Base-by-base conservation (phyloP, 2,888 invertebrate genomes). In the Augiades crinisus region DNA sequence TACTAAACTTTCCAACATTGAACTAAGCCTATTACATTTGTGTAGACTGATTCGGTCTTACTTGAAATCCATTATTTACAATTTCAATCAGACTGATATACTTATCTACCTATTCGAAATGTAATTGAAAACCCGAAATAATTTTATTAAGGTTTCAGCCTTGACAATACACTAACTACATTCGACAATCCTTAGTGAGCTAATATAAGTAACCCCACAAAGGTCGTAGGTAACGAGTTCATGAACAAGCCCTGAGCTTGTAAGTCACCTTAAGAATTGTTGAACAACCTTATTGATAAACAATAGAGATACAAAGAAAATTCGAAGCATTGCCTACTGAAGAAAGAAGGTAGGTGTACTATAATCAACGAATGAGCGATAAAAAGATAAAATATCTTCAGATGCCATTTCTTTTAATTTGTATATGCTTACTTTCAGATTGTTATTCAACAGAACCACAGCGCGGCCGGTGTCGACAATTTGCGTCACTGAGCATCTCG, bases 391-490 rank as follows among this genome's bases (percentile, higher is more conserved):
- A n/a, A n/a, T n/a, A 13, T 54, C 55, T 5, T 51, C 41, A 21
- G 58, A 24, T 14, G 60, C 33, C 34, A 65, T 54, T 30, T 61
- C 43, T 17, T 54, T 22, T 46, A 69, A 50, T 38, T 59, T 65
- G 54, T 62, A 62, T 43, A 66, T 62, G 40, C 67, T 67, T 37
- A 62, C 61, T 16, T 65, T 58, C 6, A 67, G 56, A 40, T 60
- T 62, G 22, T 60, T 60, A 31, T 68, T 65, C 53, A 68, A 59
- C 4, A 53, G 55, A 6, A 60, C 53, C 5, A 65, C 65, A 5
- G 63, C 57, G 24, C 53, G 56, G 0, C 64, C 67, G 24, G 38
- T 50, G 10, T 46, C 52, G 2, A 63, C 47, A 21, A 64, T 58
- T 13, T 50, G 62, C 0, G 60, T 60, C 2, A 60, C 58, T 8